Evolutionary conservation across 2,888 invertebrate genomes (phyloP).

Genomic region (Cerceris rybyensis): DNA sequence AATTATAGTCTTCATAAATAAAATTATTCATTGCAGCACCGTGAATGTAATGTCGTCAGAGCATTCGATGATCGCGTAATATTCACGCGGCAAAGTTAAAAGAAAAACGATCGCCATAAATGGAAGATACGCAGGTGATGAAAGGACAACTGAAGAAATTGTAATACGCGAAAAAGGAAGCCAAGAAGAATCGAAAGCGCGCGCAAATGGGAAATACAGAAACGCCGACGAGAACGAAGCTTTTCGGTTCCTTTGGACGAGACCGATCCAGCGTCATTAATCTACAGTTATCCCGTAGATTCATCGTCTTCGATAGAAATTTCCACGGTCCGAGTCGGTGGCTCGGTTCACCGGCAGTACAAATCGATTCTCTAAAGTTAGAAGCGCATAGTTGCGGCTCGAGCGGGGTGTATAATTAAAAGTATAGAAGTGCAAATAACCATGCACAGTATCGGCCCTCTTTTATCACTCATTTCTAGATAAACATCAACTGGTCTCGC

Average conservation of each 20-base stretch:
- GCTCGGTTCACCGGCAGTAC: slow-evolving; percentile 5
- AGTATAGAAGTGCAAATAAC: slow-evolving; percentile 48
- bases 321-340: slow-evolving; percentile 47
- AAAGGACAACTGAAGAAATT: not conserved
- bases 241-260: slow-evolving; percentile 8
- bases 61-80: no score
- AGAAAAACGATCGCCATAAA: no score
- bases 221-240: slow-evolving; percentile 21
- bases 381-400: slow-evolving; percentile 11
- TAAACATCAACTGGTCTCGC: slow-evolving; percentile 30
- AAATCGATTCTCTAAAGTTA: slow-evolving; percentile 58
- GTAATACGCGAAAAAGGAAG: slow-evolving; percentile 8
- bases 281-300: slow-evolving; percentile 68
- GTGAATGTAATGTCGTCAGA: no score
- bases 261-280: slow-evolving; percentile 63
- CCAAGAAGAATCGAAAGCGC: not conserved
- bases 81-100: no score
- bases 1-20: no score
- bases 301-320: slow-evolving; percentile 68
- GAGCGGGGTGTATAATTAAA: slow-evolving; percentile 44
- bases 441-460: slow-evolving; percentile 31
- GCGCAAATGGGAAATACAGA: slow-evolving; percentile 25
- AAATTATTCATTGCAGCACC: no score
- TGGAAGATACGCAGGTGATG: not conserved
- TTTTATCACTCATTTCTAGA: slow-evolving; percentile 22